A percentile compares a stretch with the other conserved stretches of the same genome.
Evolutionary conservation across 1,140 invertebrate genomes (phyloP).

Genomic region (Brachionus plicatilis): DNA sequence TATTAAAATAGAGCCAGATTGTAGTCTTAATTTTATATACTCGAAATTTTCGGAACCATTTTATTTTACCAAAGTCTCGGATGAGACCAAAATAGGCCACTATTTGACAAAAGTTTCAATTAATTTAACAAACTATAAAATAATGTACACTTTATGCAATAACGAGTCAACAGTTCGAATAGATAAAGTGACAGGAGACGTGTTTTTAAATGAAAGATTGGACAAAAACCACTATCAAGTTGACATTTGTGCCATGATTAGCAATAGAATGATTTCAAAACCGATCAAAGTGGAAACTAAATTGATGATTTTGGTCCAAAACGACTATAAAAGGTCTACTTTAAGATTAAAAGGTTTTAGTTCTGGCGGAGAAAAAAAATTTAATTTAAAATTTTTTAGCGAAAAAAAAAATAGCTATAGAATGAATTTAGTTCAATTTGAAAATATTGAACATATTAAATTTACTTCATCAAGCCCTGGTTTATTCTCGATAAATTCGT

Average conservation of each 20-base stretch:
- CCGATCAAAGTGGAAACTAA: conserved; percentile 1
- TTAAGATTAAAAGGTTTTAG: neutral
- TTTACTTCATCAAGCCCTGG: neutral
- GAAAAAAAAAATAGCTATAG: neutral
- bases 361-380: neutral
- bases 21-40: neutral
- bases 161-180: neutral
- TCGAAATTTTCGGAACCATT: neutral
- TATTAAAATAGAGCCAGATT: neutral
- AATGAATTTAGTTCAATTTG: neutral
- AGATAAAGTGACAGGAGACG: neutral
- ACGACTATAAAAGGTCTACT: neutral
- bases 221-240: neutral
- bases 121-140: neutral
- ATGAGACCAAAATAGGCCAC: neutral
- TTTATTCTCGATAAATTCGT: neutral
- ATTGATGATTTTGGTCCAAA: neutral
- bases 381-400: neutral
- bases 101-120: neutral
- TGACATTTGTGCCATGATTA: neutral
- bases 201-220: neutral
- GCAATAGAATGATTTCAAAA: neutral
- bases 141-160: neutral
- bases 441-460: neutral
- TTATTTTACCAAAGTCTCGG: neutral